A percentile compares a stretch with the other conserved stretches of the same genome.
These are phyloP conservation scores for Dendrolimus punctatus DNA, from an alignment of 1,140 invertebrate species.

Conservation along the genomic window DNA sequence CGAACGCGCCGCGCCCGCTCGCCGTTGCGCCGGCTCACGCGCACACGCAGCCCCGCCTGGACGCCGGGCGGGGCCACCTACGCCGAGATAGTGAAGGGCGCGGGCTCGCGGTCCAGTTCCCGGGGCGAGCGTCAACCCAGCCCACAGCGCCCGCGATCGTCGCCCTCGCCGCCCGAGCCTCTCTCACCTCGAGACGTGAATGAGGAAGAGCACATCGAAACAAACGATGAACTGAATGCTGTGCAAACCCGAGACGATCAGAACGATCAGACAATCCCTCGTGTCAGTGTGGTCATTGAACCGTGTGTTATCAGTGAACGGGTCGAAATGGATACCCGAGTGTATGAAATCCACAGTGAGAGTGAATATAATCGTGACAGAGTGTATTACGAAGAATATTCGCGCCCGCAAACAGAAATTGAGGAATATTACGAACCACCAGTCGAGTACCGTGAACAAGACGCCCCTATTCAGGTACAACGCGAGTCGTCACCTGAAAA, in stretches of 20 bases:
- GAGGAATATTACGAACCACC: conserved; percentile 7
- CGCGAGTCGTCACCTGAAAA: conserved; percentile 3
- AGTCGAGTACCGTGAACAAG: conserved; percentile 7
- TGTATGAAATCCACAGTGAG: conserved; percentile 24
- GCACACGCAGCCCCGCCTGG: conserved; percentile 79
- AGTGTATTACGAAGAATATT: conserved; percentile 6
- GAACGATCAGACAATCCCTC: background rate
- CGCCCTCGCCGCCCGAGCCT: conserved; percentile 5
- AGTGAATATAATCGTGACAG: conserved; percentile 20
- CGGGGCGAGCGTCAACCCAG: conserved; percentile 19
- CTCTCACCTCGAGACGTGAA: conserved; percentile 1
- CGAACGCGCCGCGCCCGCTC: conserved; percentile 37
- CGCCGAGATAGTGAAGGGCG: conserved; percentile 82
- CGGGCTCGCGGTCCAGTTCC: conserved; percentile 54
- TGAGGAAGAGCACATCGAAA: conserved; percentile 7
- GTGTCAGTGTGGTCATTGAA: conserved; percentile 17
- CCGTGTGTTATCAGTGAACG: conserved; percentile 18
- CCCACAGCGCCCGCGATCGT: conserved; percentile 1
- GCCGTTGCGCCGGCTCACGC: conserved; percentile 18
- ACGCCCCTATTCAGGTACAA: conserved; percentile 7
- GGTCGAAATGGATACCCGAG: conserved; percentile 15
- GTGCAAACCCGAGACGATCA: no score
- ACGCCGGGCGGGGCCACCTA: conserved; percentile 69
- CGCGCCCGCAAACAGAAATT: conserved; percentile 3
- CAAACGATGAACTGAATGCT: conserved; percentile 1